A percentile compares a stretch with the other conserved stretches of the same genome.
Conservation (phyloP, 2,888 invertebrate species). For the Melanargia galathea region DNA sequence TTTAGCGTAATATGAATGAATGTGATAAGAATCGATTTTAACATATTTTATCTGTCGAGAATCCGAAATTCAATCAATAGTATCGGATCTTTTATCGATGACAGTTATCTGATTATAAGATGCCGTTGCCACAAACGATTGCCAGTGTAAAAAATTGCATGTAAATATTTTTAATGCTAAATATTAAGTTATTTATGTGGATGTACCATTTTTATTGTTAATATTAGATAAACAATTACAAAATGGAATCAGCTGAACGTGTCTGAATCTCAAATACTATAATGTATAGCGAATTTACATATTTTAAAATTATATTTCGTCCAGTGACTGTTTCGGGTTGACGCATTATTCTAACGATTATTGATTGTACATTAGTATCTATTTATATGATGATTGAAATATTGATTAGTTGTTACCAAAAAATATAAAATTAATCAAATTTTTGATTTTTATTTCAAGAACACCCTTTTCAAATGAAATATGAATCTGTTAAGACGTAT, state of each 20-base stretch:
- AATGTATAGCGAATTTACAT: conserved; percentile 70
- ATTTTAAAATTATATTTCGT: conserved; percentile 75
- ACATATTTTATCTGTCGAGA: conserved; percentile 56
- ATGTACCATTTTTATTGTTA: conserved; percentile 61
- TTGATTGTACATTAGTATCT: conserved; percentile 78
- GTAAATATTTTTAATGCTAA: conserved; percentile 68
- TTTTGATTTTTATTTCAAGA: conserved; percentile 40
- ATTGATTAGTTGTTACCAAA: conserved; percentile 82
- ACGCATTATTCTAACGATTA: conserved; percentile 65
- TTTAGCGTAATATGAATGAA: conserved; percentile 59
- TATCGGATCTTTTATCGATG: conserved; percentile 62
- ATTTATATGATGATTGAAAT: conserved; percentile 80
- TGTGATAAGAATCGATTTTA: conserved; percentile 77
- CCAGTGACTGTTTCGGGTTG: conserved; percentile 68
- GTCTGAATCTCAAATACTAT: conserved; percentile 76
- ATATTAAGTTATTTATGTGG: conserved; percentile 80
- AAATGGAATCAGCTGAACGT: conserved; percentile 79
- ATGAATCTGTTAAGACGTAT: no score
- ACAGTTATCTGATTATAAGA: conserved; percentile 58
- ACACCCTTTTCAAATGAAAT: neutral
- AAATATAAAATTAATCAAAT: conserved; percentile 80
- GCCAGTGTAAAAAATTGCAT: conserved; percentile 63
- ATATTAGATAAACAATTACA: conserved; percentile 53
- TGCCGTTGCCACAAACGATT: conserved; percentile 50
- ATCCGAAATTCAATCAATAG: conserved; percentile 44